Base-by-base conservation (phyloP, 2,888 invertebrate genomes). In the Sarcophaga subvicina region DNA sequence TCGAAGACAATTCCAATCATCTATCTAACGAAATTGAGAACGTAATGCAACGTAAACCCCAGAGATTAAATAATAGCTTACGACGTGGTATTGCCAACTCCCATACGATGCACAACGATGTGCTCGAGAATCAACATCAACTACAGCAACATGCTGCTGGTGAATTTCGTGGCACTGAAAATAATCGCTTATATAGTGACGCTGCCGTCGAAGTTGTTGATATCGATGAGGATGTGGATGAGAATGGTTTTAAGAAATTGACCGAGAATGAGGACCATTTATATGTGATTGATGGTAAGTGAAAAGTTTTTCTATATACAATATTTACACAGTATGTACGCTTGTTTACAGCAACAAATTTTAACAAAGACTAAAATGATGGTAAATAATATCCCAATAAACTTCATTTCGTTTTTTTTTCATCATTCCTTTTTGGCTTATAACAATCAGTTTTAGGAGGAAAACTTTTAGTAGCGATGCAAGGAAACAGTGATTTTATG, bases 251-350 rank as follows among this genome's bases (percentile, higher is more conserved):
- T 73, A 89, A 89, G 37, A 89, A 90, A 60, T 88, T 90, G 37
- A 88, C 83, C 77, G 86, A 90, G 66, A 90, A 91, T 11, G 91
- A 91, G 17, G 92, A 92, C 70, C 90, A 90, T 69, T 90, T 92
- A n/a, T 92, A 90, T 82, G 88, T 91, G 14, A 88, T 91, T 79
- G 90, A 90, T 20, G 91, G 92, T 91, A 70, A 88, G 90, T 88
- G 37, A 60, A 77, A 3, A 77, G 45, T 49, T 62, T 71, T 63
- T 20, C 5, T 72, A n/a, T 70, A 3, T 69, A 54, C 22, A 66
- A 54, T 64, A n/a, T 59, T 14, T 62, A 54, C 4, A 17, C 12
- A 69, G n/a, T 17, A 6, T 49, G 11, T 76, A 37, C 73, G 37
- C 49, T 22, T 78, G 49, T 63, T 17, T 47, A 14, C 54, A 75